Conservation (phyloP, 2,797 vertebrate genomes). For the Enteromius radiatus region DNA sequence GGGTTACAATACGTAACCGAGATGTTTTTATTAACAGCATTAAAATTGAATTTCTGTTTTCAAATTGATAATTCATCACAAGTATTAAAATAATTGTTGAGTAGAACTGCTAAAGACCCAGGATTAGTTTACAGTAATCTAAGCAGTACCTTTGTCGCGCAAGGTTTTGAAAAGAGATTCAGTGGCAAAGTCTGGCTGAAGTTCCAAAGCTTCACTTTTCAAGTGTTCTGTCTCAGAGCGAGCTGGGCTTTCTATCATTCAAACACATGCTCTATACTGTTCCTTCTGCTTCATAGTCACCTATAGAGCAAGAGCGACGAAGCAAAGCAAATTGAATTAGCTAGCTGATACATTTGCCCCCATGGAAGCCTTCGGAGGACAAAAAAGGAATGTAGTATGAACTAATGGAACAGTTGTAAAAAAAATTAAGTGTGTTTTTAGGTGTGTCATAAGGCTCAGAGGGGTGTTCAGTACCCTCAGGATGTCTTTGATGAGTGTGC, state of each 20-base stretch:
- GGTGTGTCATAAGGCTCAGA: conserved; percentile 47
- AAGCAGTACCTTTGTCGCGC: neutral
- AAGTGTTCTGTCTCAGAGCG: neutral
- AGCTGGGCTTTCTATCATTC: neutral
- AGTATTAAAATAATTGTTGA: neutral
- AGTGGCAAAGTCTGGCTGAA: neutral
- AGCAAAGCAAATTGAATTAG: conserved; percentile 49
- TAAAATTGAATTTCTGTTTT: neutral
- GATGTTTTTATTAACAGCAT: neutral
- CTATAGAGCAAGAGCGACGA: conserved; percentile 38
- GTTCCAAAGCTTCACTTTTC: neutral
- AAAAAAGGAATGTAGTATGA: conserved; percentile 42
- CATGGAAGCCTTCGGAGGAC: conserved; percentile 50
- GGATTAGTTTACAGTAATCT: neutral
- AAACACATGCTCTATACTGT: neutral
- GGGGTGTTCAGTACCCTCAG: conserved; percentile 35
- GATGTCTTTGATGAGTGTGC: conserved; percentile 39
- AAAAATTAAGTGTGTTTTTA: conserved; percentile 56
- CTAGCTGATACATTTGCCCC: conserved; percentile 22
- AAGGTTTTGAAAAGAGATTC: neutral
- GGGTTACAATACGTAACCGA: too few species aligned
- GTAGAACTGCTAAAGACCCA: neutral
- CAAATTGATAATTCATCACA: neutral
- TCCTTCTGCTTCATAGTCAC: conserved; percentile 6
- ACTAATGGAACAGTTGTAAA: conserved; percentile 41